Percentiles rank a stretch among this genome's conserved stretches.
Evolutionary conservation across 2,113 vertebrate genomes (phyloP).

Genomic region (Pogonocichla stellata): DNA sequence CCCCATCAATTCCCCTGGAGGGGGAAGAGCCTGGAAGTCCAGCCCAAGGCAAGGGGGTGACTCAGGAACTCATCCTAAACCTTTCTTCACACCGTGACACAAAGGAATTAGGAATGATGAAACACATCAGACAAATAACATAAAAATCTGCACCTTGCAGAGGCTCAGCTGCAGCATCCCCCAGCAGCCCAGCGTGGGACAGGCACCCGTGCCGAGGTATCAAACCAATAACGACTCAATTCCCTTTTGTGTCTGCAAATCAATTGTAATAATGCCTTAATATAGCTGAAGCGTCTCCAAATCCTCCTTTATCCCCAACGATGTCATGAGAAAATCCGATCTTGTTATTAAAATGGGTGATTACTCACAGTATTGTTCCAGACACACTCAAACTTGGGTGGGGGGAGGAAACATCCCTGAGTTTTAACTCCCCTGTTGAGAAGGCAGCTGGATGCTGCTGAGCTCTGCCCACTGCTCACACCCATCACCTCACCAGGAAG

Average conservation of each 20-base stretch:
- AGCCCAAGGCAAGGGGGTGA: background rate
- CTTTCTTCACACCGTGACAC: background rate
- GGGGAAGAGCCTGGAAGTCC: background rate
- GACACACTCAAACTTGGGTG: background rate
- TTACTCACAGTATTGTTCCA: conserved; percentile 32
- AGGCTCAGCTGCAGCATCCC: background rate
- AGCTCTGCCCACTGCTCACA: background rate
- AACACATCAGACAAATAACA: fast-evolving
- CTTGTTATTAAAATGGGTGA: conserved; percentile 42
- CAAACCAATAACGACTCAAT: conserved; percentile 13
- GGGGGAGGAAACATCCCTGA: background rate
- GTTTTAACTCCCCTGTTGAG: background rate
- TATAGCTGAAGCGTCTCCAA: conserved; percentile 52
- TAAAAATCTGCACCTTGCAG: background rate
- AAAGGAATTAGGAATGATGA: background rate
- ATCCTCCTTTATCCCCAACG: conserved; percentile 50
- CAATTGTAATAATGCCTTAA: conserved; percentile 65
- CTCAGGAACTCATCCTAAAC: background rate
- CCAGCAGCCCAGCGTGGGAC: background rate
- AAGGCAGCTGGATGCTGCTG: background rate
- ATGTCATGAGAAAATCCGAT: conserved; percentile 48
- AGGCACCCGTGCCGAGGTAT: background rate
- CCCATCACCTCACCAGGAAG: fast-evolving
- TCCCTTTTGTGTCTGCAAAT: conserved; percentile 20
- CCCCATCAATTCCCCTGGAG: fast-evolving